Evolutionary conservation across 30 jellyfish, hydroid and myxozoan genomes (phyloP), one percentile per base, ranked within the genome.

Genomic region (Turritopsis dohrnii): DNA sequence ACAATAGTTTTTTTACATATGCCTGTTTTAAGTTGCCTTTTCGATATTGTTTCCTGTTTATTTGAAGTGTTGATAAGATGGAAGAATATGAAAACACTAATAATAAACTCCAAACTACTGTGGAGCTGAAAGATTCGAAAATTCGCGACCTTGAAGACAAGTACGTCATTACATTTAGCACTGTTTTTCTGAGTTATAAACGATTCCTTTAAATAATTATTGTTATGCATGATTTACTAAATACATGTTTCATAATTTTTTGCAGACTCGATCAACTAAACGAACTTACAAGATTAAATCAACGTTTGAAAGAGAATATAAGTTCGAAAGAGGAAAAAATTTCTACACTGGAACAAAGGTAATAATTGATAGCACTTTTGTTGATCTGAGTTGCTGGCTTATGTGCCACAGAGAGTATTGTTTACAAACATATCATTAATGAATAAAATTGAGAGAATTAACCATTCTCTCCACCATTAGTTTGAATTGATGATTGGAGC

Each of bases 341-440:
- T 30, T 29, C 71, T 31, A 29, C 84, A 25, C 90, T 94, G 0
- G 97, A 94, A 84, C 95, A 89, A 79, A 89, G 99, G 99, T 89
- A 29, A 20, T 7, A 41, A 41, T 41, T 89, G 25, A 20, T 7
- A 41, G 13, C 13, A 41, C 13, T 41, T 41, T 41, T 41, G 60
- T 41, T n/a, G n/a, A n/a, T n/a, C n/a, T n/a, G n/a, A n/a, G n/a
- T n/a, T n/a, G n/a, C n/a, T n/a, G n/a, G n/a, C n/a, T n/a, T n/a
- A n/a, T n/a, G n/a, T n/a, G n/a, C n/a, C n/a, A n/a, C n/a, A n/a
- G n/a, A n/a, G n/a, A n/a, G n/a, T n/a, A n/a, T n/a, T n/a, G n/a
- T n/a, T n/a, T n/a, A n/a, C n/a, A n/a, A n/a, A n/a, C n/a, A n/a
- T n/a, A n/a, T n/a, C n/a, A n/a, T n/a, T n/a, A n/a, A n/a, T n/a